phyloP scores from a whole-genome alignment of 2,113 vertebrate genomes.

The Oryzias curvinotus region DNA sequence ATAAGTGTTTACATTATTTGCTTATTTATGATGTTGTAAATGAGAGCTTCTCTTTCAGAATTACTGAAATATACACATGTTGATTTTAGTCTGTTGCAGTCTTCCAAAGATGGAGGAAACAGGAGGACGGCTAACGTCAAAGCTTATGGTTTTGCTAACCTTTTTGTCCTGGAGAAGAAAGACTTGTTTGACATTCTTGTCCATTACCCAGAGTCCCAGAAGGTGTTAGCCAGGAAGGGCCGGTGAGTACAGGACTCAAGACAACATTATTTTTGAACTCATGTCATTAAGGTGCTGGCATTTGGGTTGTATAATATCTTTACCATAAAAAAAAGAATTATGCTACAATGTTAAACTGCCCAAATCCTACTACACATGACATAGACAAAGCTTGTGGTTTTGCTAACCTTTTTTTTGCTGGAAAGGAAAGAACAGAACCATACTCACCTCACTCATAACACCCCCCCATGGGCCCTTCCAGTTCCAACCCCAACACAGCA shows the following conservation, averaged over 20 bases:
- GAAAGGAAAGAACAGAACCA: constrained; percentile 83
- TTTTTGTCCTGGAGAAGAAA: constrained; percentile 92
- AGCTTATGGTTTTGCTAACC: constrained; percentile 91
- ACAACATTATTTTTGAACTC: too few relatives aligned
- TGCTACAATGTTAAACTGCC: too few relatives aligned
- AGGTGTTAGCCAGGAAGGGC: constrained; percentile 89
- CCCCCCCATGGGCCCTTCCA: too few relatives aligned
- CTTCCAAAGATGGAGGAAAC: constrained; percentile 88
- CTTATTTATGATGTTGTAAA: neutral
- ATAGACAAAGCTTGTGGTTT: constrained; percentile 88
- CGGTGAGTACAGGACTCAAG: constrained; percentile 32
- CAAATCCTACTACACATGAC: too few relatives aligned
- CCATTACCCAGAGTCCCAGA: constrained; percentile 92
- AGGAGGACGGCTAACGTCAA: constrained; percentile 88
- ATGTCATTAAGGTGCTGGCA: too few relatives aligned
- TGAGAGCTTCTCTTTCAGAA: neutral
- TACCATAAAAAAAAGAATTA: too few relatives aligned
- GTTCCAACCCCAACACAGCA: too few relatives aligned
- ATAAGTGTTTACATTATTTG: too few relatives aligned
- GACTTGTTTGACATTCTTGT: constrained; percentile 88
- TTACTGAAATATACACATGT: too few relatives aligned
- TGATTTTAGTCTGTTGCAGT: constrained; percentile 39
- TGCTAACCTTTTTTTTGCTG: constrained; percentile 87
- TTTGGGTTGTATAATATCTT: too few relatives aligned
- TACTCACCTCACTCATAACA: too few relatives aligned